Base-by-base conservation (phyloP, 92 coral and sea anemone genomes). In the Metridium senile region DNA sequence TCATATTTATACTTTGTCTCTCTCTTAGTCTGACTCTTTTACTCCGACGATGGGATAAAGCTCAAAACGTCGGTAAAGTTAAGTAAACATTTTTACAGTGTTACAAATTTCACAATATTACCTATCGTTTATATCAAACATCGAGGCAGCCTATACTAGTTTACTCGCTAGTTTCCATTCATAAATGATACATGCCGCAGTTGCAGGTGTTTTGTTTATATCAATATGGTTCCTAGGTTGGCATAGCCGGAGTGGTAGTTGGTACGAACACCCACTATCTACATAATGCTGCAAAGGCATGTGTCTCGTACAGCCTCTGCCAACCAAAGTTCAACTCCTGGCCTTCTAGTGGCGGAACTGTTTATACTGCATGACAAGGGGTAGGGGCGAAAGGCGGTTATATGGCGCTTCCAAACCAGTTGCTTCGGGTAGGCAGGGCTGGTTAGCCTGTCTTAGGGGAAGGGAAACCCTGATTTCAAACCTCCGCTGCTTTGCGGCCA, bases 401-500 rank as follows among this genome's bases (percentile, higher is more conserved):
- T 45, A 7, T 45, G 51, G 51, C 51, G 51, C 51, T 16, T 45
- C 25, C 9, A 54, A 54, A 54, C 61, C 61, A 54, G 61, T 54
- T 54, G 28, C 46, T 66, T 66, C 71, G 71, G 71, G 71, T n/a
- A 66, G 71, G 32, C 71, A 66, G 71, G 71, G 71, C 71, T 66
- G n/a, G 71, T 18, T 32, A 32, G 35, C 71, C 71, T 66, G 45
- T 46, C 46, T 53, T 23, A 67, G 34, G 21, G 56, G 68, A 59
- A 74, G 68, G 26, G 59, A 74, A n/a, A n/a, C n/a, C n/a, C n/a
- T n/a, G n/a, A n/a, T n/a, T n/a, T n/a, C n/a, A n/a, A n/a, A n/a
- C n/a, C 67, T 58, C 80, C 80, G n/a, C 80, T 31, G 70, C 80
- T 70, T 74, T 74, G 80, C 32, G 70, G 80, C 26, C 47, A 27